phyloP scores from a whole-genome alignment of 2,888 invertebrate genomes.

The Cistogaster globosa region DNA sequence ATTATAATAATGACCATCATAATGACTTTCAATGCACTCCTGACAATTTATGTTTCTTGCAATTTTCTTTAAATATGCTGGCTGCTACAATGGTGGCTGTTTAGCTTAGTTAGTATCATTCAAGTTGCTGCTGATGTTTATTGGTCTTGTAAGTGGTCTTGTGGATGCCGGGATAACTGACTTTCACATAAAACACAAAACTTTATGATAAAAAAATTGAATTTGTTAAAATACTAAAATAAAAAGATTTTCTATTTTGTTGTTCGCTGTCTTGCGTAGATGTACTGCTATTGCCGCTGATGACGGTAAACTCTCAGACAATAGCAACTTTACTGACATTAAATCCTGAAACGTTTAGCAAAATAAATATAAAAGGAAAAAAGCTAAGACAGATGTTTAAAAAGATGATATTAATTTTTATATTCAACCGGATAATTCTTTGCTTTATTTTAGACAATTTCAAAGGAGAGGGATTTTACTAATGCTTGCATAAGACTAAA shows the following conservation, averaged over 20 bases:
- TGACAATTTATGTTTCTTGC: conserved; percentile 62
- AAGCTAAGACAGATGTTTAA: conserved; percentile 20
- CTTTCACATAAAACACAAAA: background rate
- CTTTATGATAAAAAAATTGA: background rate
- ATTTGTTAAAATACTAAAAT: background rate
- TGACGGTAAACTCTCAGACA: background rate
- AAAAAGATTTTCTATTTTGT: conserved; percentile 14
- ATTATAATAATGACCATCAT: conserved; percentile 59
- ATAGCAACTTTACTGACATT: conserved; percentile 14
- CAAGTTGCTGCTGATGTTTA: conserved; percentile 26
- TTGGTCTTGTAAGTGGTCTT: conserved; percentile 14
- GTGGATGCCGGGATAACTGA: background rate
- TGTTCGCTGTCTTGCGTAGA: conserved; percentile 18
- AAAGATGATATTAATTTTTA: conserved; percentile 6
- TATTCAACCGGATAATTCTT: no score
- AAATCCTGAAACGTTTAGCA: conserved; percentile 31
- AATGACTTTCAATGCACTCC: conserved; percentile 64
- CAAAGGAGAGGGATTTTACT: no score
- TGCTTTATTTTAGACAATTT: background rate
- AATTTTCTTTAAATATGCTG: conserved; percentile 63
- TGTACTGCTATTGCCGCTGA: background rate
- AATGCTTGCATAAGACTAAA: no score
- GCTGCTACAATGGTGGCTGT: conserved; percentile 45
- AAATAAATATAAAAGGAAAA: conserved; percentile 27
- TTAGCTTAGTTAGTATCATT: conserved; percentile 41